These are phyloP conservation scores for Maniola hyperantus DNA, from an alignment of 2,888 invertebrate genomes.

Conservation along the genomic window DNA sequence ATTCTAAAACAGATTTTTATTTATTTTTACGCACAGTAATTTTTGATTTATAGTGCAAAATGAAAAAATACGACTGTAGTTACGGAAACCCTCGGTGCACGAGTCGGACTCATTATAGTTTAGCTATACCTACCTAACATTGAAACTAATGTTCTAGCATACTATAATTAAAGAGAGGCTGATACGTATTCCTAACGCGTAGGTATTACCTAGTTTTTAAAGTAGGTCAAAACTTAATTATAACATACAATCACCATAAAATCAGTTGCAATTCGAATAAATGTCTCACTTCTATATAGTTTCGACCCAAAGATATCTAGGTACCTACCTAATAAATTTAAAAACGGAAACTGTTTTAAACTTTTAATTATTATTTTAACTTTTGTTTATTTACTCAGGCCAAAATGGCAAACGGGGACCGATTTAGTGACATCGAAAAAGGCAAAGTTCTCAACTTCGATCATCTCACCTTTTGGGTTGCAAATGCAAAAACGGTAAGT, in stretches of 20 bases:
- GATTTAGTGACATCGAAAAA: slow-evolving; percentile 29
- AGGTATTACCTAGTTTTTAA: not conserved
- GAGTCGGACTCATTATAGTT: no score
- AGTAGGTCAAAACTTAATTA: slow-evolving; percentile 24
- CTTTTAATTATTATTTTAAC: no score
- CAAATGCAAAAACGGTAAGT: slow-evolving; percentile 72
- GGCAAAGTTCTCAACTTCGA: slow-evolving; percentile 70
- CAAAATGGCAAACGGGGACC: slow-evolving; percentile 56
- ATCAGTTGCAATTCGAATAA: slow-evolving; percentile 11
- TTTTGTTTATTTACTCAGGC: slow-evolving; percentile 40
- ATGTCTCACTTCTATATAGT: slow-evolving; percentile 9
- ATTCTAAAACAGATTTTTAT: no score
- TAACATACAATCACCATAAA: slow-evolving; percentile 24
- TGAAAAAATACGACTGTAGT: no score
- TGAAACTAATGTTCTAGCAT: no score
- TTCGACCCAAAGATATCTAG: not conserved
- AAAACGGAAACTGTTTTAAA: no score
- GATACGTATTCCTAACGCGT: not conserved
- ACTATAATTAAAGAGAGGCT: no score
- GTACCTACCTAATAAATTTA: no score
- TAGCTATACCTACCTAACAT: no score
- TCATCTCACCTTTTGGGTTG: slow-evolving; percentile 73
- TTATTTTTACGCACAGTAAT: no score
- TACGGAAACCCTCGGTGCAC: no score
- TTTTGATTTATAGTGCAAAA: no score